Conservation (phyloP, 2,113 vertebrate species). For the Melanotaenia duboulayi region DNA sequence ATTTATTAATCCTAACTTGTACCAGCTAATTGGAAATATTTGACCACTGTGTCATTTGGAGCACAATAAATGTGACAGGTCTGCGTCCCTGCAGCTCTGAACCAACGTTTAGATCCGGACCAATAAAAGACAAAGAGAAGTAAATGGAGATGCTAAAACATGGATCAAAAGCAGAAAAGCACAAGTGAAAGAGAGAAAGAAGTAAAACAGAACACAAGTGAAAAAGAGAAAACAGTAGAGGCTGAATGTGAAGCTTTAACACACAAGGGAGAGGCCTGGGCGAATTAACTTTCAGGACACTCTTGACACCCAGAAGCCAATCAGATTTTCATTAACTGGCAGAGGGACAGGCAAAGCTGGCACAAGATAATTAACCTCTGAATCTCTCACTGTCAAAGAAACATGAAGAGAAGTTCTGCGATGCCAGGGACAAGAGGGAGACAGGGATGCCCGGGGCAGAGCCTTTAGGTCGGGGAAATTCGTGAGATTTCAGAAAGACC, state of each 20-base stretch:
- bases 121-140: conserved; percentile 27
- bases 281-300: conserved; percentile 86
- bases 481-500: conserved; percentile 43
- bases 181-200: conserved; percentile 50
- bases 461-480: conserved; percentile 66
- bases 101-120: not conserved
- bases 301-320: conserved; percentile 86
- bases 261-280: conserved; percentile 72
- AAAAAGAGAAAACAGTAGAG: conserved; percentile 43
- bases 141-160: conserved; percentile 20
- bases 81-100: not conserved
- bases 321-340: conserved; percentile 87
- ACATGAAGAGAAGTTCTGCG: conserved; percentile 65
- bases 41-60: not conserved
- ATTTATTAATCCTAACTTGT: not conserved
- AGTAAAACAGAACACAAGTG: conserved; percentile 36
- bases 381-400: conserved; percentile 74
- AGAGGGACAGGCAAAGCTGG: conserved; percentile 82
- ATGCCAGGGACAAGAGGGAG: conserved; percentile 67
- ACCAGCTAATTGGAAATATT: not conserved
- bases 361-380: conserved; percentile 85
- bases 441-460: conserved; percentile 70
- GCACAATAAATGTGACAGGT: not conserved
- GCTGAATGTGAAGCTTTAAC: conserved; percentile 65
- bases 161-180: conserved; percentile 48